Percentiles rank a stretch among this genome's conserved stretches.
Conservation (phyloP, 2,113 vertebrate species). For the Boulengerochromis microlepis region DNA sequence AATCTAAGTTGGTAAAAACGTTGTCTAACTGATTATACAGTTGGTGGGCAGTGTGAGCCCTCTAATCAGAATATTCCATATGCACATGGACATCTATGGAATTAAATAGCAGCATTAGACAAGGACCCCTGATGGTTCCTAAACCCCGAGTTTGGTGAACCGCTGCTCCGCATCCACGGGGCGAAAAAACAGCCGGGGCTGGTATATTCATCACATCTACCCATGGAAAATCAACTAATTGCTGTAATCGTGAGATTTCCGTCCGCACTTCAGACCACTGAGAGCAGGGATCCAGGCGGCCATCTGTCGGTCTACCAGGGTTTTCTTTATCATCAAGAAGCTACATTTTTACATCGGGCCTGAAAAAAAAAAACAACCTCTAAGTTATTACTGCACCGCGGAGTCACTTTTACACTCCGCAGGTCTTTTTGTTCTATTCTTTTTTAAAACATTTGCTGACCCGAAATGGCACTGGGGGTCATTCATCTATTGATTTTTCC, state of each 20-base stretch:
- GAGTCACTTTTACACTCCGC: not conserved
- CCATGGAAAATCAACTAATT: constrained; percentile 59
- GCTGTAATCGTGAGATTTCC: constrained; percentile 61
- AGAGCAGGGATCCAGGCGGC: constrained; percentile 29
- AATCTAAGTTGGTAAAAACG: not conserved
- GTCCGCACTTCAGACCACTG: constrained; percentile 55
- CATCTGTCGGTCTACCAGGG: constrained; percentile 43
- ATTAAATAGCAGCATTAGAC: not conserved
- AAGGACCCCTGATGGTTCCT: not conserved
- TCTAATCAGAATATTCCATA: not conserved
- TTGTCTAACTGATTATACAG: not conserved
- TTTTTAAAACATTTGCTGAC: constrained; percentile 13
- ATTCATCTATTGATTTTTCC: constrained; percentile 69
- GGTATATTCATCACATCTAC: constrained; percentile 43
- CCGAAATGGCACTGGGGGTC: constrained; percentile 41
- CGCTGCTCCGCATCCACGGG: not conserved
- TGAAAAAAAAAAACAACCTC: not conserved
- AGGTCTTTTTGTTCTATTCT: not conserved
- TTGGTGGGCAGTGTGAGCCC: not conserved
- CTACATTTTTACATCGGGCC: not conserved
- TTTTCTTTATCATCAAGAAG: constrained; percentile 18
- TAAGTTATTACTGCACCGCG: not conserved
- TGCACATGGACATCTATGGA: not conserved
- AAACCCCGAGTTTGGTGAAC: not conserved
- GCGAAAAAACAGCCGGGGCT: constrained; percentile 8